Evolutionary conservation across 2,888 invertebrate genomes (phyloP), one percentile per base, ranked within the genome.

Genomic region (Chrysomela aeneicollis): DNA sequence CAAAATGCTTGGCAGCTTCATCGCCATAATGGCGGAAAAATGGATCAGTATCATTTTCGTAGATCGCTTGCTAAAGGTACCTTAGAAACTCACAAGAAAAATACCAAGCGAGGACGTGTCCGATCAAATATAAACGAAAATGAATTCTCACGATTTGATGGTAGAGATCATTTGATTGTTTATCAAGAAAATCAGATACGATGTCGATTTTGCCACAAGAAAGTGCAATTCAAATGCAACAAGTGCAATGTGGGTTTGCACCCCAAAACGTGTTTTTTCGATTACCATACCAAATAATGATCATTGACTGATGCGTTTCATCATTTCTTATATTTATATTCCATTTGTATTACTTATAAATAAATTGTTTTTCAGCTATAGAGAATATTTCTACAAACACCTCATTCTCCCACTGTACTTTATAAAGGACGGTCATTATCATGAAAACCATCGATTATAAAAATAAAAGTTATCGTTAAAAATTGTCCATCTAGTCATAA

Each of bases 1-100:
- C 71, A 74, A 19, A 77, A 74, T 69, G 69, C 69, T 8, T 73
- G 72, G 72, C 71, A 72, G 17, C 19, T 74, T 21, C 68, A 74
- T 26, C 21, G 63, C 61, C 17, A 19, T 15, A 6, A 66, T 19
- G 64, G 64, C 15, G 21, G n/a, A n/a, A n/a, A n/a, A n/a, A n/a
- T n/a, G n/a, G n/a, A n/a, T n/a, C n/a, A n/a, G n/a, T n/a, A n/a
- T 61, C 17, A 19, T 15, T 6, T 64, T 19, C 63, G 64, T 12
- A n/a, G 19, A 50, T 22, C 10, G 18, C 18, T 26, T 22, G 15
- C 15, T 26, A 1, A 26, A 22, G 50, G 50, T 26, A 50, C 21
- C 21, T 50, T 22, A 26, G 26, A 50, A 26, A 50, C 26, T n/a
- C 26, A 22, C 26, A 22, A 22, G 26, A 50, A 50, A 22, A 26